phyloP scores from a whole-genome alignment of 2,888 invertebrate genomes.

The Andrena haemorrhoa region DNA sequence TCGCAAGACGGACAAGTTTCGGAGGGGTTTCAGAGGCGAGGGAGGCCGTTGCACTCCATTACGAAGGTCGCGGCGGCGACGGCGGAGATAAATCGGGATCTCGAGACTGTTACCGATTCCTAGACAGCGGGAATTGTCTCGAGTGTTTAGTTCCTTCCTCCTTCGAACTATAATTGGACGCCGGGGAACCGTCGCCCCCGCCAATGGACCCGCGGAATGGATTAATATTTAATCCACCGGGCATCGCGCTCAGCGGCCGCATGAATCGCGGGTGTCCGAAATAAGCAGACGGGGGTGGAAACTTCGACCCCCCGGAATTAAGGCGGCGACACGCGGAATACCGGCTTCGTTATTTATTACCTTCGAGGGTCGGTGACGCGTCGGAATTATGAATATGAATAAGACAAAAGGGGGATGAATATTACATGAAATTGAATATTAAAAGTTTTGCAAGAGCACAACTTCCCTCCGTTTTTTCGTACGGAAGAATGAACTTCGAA shows the following conservation, averaged over 20 bases:
- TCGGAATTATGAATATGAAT: conserved; percentile 20
- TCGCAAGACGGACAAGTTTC: background rate
- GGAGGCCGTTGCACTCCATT: conserved; percentile 49
- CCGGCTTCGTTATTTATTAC: background rate
- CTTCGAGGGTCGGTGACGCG: background rate
- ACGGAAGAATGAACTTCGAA: conserved; percentile 17
- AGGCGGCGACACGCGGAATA: background rate
- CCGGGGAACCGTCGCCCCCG: conserved; percentile 29
- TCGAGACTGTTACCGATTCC: conserved; percentile 59
- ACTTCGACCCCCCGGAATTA: background rate
- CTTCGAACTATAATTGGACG: conserved; percentile 44
- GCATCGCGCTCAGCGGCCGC: background rate
- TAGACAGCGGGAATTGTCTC: conserved; percentile 36
- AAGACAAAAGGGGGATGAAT: conserved; percentile 28
- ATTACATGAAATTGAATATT: conserved; percentile 30
- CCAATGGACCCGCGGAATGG: conserved; percentile 24
- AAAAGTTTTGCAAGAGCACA: conserved; percentile 30
- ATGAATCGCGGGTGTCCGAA: conserved; percentile 3
- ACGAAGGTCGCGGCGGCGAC: conserved; percentile 32
- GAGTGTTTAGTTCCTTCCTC: conserved; percentile 34
- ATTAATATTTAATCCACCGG: conserved; percentile 43
- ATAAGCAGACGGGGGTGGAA: conserved; percentile 8
- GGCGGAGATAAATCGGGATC: conserved; percentile 61
- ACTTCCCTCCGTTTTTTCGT: conserved; percentile 13
- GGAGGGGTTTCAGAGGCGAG: conserved; percentile 16